Base-by-base conservation (phyloP, 2,888 invertebrate species). In the Panopea generosa region DNA sequence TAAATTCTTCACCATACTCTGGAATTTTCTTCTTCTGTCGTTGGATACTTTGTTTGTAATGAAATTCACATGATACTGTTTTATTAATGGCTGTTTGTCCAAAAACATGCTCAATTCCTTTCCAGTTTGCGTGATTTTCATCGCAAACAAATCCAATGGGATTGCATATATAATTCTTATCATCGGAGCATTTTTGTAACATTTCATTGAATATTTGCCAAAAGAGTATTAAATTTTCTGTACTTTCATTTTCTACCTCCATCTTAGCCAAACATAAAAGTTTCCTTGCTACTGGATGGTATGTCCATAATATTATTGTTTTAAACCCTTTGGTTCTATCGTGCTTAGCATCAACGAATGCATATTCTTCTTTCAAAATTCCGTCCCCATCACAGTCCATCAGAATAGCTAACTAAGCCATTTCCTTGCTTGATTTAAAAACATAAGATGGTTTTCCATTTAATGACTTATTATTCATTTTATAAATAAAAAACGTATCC, bases 291-390 rank as follows among this genome's bases (percentile, higher is more conserved):
- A 63, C 53, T 24, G 43, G 63, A 18, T 63, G 63, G 24, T 53
- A 63, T 11, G 43, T 63, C 63, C 63, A 63, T n/a, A 63, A 38
- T 16, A 53, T 63, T 18, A 45, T 14, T n/a, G 61, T 49, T 22
- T 61, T 61, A 38, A 61, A 61, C 6, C 63, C 52, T 33, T 52
- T 52, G 24, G 2, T 11, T 43, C 63, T 16, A 40, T 63, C 26
- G 18, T 63, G 63, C 40, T 52, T 63, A 14, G 63, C 43, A 63
- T 63, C 63, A 14, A 63, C 27, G 38, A 43, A 55, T 9, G 63
- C 63, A 53, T 33, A 63, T 24, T 63, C 53, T 2, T 53, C 63
- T 24, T 52, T 53, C 40, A 63, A 18, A 16, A 43, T 24, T 16
- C 63, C 63, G 53, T 40, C 26, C 33, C 33, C 33, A 33, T 33